Conservation (phyloP, 2,797 vertebrate species). For the Agapornis canus region DNA sequence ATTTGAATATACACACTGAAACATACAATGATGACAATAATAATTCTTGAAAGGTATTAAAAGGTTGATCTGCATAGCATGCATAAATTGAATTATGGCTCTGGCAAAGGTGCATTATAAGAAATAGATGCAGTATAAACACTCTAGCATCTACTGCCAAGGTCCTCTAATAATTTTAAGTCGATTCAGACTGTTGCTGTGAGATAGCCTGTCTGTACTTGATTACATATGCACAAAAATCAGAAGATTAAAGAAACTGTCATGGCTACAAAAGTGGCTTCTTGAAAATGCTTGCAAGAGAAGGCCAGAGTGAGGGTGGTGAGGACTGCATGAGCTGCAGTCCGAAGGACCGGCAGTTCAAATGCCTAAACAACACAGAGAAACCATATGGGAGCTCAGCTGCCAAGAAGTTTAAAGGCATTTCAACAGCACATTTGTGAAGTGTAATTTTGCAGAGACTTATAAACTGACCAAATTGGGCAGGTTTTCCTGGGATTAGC, state of each 20-base stretch:
- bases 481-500: constrained; percentile 42
- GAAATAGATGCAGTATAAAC: constrained; percentile 26
- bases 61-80: not conserved
- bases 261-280: not conserved
- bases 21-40: constrained; percentile 29
- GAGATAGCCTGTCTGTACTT: not conserved
- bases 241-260: not conserved
- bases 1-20: constrained; percentile 4
- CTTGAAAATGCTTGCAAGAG: not conserved
- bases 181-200: not conserved
- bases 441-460: constrained; percentile 48
- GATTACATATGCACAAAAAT: not conserved
- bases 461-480: constrained; percentile 49
- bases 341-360: not conserved
- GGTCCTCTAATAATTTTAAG: not conserved
- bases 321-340: not conserved
- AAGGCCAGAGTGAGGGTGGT: not conserved
- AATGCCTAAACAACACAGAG: not conserved
- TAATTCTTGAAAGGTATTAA: constrained; percentile 60
- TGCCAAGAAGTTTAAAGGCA: constrained; percentile 39
- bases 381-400: not conserved
- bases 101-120: constrained; percentile 32
- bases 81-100: constrained; percentile 30
- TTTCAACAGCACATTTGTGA: constrained; percentile 55
- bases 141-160: constrained; percentile 24